A percentile compares a stretch with the other conserved stretches of the same genome.
Conservation (phyloP, 2,888 invertebrate genomes). For the Lepidocyrtoides sp. region DNA sequence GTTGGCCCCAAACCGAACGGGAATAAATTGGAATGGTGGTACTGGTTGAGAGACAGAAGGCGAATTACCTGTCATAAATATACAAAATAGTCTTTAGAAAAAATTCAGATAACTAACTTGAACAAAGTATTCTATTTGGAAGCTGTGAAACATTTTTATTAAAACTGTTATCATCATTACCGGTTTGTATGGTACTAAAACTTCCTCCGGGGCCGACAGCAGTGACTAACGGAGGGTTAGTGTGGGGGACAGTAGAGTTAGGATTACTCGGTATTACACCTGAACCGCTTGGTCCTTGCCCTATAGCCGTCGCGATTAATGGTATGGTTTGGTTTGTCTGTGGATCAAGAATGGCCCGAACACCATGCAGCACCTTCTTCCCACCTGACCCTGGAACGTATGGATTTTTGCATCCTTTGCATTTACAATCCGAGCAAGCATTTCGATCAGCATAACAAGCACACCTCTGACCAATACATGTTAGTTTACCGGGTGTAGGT, state of each 20-base stretch:
- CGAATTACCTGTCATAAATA: not conserved
- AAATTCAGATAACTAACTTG: too few relatives aligned
- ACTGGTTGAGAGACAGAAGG: not conserved
- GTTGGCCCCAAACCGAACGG: conserved; percentile 46
- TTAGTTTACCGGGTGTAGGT: conserved; percentile 94
- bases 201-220: not conserved
- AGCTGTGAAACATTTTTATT: too few relatives aligned
- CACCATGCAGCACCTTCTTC: conserved; percentile 89
- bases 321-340: conserved; percentile 79
- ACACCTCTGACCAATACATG: conserved; percentile 97
- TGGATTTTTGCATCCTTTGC: conserved; percentile 97
- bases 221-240: not conserved
- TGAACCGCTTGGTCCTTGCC: conserved; percentile 4
- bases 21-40: conserved; percentile 64
- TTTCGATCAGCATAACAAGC: conserved; percentile 97
- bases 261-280: not conserved
- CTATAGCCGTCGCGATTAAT: conserved; percentile 26
- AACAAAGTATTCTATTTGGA: too few relatives aligned
- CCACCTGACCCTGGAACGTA: conserved; percentile 91
- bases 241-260: not conserved
- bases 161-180: too few relatives aligned
- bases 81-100: too few relatives aligned
- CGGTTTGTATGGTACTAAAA: conserved; percentile 53
- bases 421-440: conserved; percentile 96
- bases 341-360: conserved; percentile 81